These are phyloP conservation scores for Dasypogon diadema DNA, from an alignment of 2,888 invertebrate genomes.

Conservation along the genomic window DNA sequence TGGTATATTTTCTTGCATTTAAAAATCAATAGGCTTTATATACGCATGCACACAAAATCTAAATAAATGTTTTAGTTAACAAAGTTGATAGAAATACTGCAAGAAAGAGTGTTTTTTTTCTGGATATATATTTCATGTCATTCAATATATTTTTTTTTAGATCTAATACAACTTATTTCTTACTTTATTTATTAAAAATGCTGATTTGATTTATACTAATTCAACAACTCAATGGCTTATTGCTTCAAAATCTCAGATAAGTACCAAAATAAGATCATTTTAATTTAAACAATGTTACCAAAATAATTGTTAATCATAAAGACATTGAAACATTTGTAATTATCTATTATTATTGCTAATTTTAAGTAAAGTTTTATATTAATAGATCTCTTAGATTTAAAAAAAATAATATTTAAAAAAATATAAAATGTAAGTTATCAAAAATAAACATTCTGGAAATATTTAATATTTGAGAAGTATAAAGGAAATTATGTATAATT, in stretches of 20 bases:
- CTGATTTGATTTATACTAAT: too few species aligned
- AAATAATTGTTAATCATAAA: conserved; percentile 1
- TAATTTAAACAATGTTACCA: not conserved
- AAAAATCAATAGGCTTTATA: too few species aligned
- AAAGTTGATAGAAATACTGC: too few species aligned
- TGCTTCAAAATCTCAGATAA: too few species aligned
- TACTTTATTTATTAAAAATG: too few species aligned
- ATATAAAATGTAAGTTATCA: conserved; percentile 17
- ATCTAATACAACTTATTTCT: not conserved
- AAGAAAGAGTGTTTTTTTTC: too few species aligned
- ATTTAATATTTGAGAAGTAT: not conserved
- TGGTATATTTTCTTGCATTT: too few species aligned
- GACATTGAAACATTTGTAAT: conserved; percentile 9
- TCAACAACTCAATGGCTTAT: too few species aligned
- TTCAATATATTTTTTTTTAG: not conserved
- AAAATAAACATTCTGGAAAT: conserved; percentile 15
- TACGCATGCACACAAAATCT: too few species aligned
- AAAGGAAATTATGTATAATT: too few species aligned
- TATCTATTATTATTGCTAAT: conserved; percentile 19
- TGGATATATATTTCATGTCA: conserved; percentile 5
- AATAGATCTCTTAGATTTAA: conserved; percentile 24
- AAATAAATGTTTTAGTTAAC: too few species aligned
- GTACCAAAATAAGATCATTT: not conserved
- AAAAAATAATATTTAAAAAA: not conserved
- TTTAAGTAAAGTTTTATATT: conserved; percentile 31